Conservation (phyloP, 2,888 invertebrate genomes). For the Ischnura elegans region DNA sequence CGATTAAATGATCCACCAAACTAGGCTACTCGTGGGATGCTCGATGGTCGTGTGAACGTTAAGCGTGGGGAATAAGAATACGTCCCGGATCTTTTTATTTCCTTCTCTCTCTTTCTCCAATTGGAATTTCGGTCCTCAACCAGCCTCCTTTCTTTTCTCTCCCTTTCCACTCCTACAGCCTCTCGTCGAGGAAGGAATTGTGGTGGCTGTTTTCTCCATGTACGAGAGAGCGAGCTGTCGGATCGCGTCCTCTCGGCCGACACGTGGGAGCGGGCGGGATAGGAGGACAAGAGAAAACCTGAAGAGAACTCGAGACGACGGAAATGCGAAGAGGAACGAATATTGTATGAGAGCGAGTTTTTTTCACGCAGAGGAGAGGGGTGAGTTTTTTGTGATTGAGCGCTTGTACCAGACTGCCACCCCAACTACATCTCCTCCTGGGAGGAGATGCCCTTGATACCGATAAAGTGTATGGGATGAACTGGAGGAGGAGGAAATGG, state of each 20-base stretch:
- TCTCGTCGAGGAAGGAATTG: not conserved
- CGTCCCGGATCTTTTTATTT: not conserved
- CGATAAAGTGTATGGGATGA: not conserved
- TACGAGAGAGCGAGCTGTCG: not conserved
- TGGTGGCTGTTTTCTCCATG: not conserved
- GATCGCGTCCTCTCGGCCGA: not conserved
- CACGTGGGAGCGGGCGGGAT: not conserved
- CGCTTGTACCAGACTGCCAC: not conserved
- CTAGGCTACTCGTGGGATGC: too few species aligned
- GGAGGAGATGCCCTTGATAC: not conserved
- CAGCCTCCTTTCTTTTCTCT: not conserved
- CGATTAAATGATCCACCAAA: too few species aligned
- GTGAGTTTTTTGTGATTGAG: not conserved
- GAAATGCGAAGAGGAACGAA: not conserved
- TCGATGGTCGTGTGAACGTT: too few species aligned
- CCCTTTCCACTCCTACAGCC: not conserved
- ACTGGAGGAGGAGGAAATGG: not conserved
- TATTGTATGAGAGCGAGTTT: not conserved
- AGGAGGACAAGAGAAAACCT: not conserved
- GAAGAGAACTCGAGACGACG: not conserved
- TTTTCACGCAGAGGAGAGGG: not conserved
- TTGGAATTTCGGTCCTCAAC: not conserved
- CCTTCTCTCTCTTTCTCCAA: not conserved
- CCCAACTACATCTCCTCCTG: not conserved
- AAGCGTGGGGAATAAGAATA: not conserved